These are phyloP conservation scores for Scolopax rusticola DNA, from an alignment of 2,797 vertebrate genomes.

Conservation along the genomic window DNA sequence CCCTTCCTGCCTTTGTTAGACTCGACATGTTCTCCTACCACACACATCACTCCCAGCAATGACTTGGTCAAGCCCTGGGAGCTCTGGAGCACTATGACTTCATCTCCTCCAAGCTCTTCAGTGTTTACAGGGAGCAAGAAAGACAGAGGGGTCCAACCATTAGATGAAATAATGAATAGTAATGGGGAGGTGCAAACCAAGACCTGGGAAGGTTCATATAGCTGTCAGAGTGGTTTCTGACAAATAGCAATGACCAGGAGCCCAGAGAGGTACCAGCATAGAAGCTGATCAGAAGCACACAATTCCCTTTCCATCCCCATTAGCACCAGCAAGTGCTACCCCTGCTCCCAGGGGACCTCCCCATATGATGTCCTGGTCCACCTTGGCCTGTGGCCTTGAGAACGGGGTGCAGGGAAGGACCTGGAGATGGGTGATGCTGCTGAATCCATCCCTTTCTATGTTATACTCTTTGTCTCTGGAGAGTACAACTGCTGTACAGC, in stretches of 20 bases:
- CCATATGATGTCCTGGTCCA: neutral
- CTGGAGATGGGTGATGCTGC: neutral
- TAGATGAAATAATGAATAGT: neutral
- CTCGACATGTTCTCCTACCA: rapidly evolving
- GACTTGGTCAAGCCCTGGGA: neutral
- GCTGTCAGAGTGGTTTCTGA: neutral
- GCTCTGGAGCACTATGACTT: neutral
- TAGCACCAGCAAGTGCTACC: neutral
- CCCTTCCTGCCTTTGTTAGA: neutral
- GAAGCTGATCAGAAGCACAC: neutral
- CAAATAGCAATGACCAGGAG: neutral
- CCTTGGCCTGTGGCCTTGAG: neutral
- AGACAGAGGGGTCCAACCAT: neutral
- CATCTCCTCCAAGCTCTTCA: neutral
- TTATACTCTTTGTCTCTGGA: neutral
- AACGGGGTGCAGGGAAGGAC: neutral
- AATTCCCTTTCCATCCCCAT: neutral
- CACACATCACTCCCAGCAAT: neutral
- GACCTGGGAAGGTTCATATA: rapidly evolving
- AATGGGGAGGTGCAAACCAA: neutral
- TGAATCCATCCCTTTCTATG: neutral
- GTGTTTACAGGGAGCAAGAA: neutral
- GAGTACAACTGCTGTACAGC: rapidly evolving
- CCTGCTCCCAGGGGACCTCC: neutral
- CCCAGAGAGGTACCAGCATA: neutral